These are phyloP conservation scores for Parnassius mnemosyne DNA, from an alignment of 2,888 invertebrate genomes.

Conservation along the genomic window DNA sequence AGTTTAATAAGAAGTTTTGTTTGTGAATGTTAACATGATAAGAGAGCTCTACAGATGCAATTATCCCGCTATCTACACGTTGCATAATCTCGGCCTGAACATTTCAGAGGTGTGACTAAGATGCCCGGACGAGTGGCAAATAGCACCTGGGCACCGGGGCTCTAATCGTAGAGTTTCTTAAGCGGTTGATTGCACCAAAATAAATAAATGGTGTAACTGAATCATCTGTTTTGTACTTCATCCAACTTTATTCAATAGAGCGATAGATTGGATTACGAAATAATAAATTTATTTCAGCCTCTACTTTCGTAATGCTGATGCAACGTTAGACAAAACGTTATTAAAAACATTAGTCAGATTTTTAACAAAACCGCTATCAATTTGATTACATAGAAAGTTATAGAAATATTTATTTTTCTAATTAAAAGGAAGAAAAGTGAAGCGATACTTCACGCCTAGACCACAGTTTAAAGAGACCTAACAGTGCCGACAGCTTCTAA, in stretches of 20 bases:
- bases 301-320: not conserved
- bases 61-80: constrained; percentile 9
- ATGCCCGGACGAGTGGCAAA: constrained; percentile 16
- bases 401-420: too few species aligned
- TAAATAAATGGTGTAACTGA: constrained; percentile 22
- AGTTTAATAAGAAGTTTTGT: too few species aligned
- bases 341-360: too few species aligned
- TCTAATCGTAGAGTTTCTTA: constrained; percentile 14
- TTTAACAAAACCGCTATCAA: too few species aligned
- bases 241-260: constrained; percentile 18
- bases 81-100: constrained; percentile 21
- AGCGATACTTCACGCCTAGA: too few species aligned
- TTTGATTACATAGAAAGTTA: too few species aligned
- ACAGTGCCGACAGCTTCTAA: too few species aligned
- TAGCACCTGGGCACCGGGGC: constrained; percentile 10
- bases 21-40: too few species aligned
- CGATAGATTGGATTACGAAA: constrained; percentile 14
- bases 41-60: constrained; percentile 6
- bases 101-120: constrained; percentile 23
- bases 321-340: not conserved
- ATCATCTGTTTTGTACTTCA: constrained; percentile 23
- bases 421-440: too few species aligned
- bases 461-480: too few species aligned
- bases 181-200: constrained; percentile 19
- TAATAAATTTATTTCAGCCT: constrained; percentile 12